Percentiles rank a stretch among this genome's conserved stretches.
phyloP scores from a whole-genome alignment of 1,140 invertebrate genomes.

The Aphaenogaster rudis region DNA sequence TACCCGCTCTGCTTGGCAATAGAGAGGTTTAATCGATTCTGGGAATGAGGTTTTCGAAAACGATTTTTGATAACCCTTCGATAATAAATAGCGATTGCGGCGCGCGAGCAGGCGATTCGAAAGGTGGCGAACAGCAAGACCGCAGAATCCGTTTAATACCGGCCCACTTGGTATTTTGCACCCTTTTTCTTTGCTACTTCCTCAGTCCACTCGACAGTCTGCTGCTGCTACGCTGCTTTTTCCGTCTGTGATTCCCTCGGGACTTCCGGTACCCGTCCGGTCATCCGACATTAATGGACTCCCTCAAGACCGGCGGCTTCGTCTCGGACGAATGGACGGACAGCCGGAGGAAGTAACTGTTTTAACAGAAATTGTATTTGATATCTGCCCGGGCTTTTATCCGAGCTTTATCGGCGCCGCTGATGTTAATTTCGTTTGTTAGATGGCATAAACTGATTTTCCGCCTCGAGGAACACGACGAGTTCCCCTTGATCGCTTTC shows the following conservation, averaged over 20 bases:
- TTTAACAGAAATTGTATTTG: constrained; percentile 80
- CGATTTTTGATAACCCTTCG: constrained; percentile 34
- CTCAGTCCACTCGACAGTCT: constrained; percentile 42
- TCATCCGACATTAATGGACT: constrained; percentile 75
- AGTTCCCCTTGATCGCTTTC: constrained; percentile 8
- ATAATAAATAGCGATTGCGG: constrained; percentile 44
- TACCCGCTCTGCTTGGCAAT: neutral
- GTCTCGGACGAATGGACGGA: constrained; percentile 70
- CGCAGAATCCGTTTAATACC: constrained; percentile 57
- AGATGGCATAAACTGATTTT: constrained; percentile 61
- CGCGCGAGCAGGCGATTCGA: neutral
- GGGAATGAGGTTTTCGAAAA: neutral
- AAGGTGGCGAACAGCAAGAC: constrained; percentile 11
- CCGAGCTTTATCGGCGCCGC: constrained; percentile 47
- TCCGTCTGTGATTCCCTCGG: constrained; percentile 68
- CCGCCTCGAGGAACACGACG: constrained; percentile 29
- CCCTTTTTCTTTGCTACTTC: constrained; percentile 53
- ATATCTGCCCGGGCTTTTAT: constrained; percentile 67
- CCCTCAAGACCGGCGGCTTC: constrained; percentile 68
- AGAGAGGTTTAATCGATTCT: constrained; percentile 29
- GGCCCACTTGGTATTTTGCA: neutral
- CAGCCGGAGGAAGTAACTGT: constrained; percentile 74
- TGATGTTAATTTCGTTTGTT: constrained; percentile 72
- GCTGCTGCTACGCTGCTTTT: constrained; percentile 55
- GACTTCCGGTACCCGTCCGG: constrained; percentile 78